Evolutionary conservation across 2,113 vertebrate species (phyloP), one percentile per base, ranked within the genome.

Genomic region (Chamaea fasciata): DNA sequence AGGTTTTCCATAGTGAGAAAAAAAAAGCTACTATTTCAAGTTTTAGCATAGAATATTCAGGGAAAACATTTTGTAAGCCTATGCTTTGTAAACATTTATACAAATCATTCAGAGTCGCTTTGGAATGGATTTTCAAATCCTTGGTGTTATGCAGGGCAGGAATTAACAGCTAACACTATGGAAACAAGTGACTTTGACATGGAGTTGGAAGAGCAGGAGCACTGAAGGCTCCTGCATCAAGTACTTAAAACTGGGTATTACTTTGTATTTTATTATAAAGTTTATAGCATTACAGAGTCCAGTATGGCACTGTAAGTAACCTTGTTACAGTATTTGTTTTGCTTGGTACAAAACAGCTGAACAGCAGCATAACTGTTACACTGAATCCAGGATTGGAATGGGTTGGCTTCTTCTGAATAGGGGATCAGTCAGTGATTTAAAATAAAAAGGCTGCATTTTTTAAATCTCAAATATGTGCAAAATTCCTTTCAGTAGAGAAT

Each of bases 401-500:
- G 83, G 52, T 30, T 80, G 67, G 62, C 89, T 82, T 86, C 75
- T 75, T 83, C 79, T 39, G 68, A 78, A 24, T 22, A 64, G 65
- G 65, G 89, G 75, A 87, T 59, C 71, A 95, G 68, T 85, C 90
- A 84, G 26, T 76, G 47, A 59, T 75, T 93, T 71, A 85, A 92
- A 87, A 64, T 57, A 78, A 96, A 95, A 71, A 64, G 65, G 53
- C 56, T 92, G 46, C 57, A 86, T 90, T 88, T 88, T 95, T 97
- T 13, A 74, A 87, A 85, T 70, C 47, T 92, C 59, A 87, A 83
- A 60, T 83, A 97, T 94, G 97, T 98, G 96, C 97, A 97, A 97
- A 97, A 83, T 90, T 89, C 93, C 76, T 92, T 57, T 83, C 83
- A 95, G 96, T 80, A 94, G 95, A 94, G 88, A 83, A 83, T 39